Evolutionary conservation across 53 echinoderm and acorn worm species (phyloP), one percentile per base, ranked within the genome.

Genomic region (Zoroaster sp.): DNA sequence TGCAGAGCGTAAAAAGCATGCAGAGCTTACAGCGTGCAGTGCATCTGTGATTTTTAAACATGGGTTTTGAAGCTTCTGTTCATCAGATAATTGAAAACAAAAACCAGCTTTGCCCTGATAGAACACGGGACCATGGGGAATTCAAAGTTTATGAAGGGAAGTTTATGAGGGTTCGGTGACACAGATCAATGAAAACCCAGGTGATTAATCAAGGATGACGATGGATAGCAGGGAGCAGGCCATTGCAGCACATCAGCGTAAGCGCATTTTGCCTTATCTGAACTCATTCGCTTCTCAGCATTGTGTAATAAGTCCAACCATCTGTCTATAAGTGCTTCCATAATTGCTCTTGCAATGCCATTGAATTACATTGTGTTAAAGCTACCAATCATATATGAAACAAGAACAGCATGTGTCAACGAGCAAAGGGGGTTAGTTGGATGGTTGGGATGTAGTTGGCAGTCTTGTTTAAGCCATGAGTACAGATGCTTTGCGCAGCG

Each of bases 281-380:
- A 82, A 43, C 82, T 82, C 68, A 82, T 82, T 31, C 66, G 82
- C 82, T 44, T 82, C 67, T 9, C 32, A 78, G 30, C 33, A 2
- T 38, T 78, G 33, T 28, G 21, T 37, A 63, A 40, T n/a, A 23
- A 78, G 36, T 18, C 40, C 51, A 79, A 63, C 23, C n/a, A n/a
- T n/a, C 63, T 28, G 25, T 28, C 28, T n/a, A n/a, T n/a, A n/a
- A n/a, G n/a, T n/a, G n/a, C n/a, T n/a, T n/a, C n/a, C n/a, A n/a
- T n/a, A n/a, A n/a, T n/a, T n/a, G n/a, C n/a, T n/a, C n/a, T n/a
- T n/a, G n/a, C n/a, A n/a, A n/a, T n/a, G n/a, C n/a, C n/a, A n/a
- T n/a, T n/a, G n/a, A n/a, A n/a, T n/a, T n/a, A n/a, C n/a, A n/a
- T n/a, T n/a, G n/a, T n/a, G n/a, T n/a, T n/a, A n/a, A n/a, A n/a